These are phyloP conservation scores for Leucophenga montana DNA, from an alignment of 2,888 invertebrate genomes.

Conservation along the genomic window DNA sequence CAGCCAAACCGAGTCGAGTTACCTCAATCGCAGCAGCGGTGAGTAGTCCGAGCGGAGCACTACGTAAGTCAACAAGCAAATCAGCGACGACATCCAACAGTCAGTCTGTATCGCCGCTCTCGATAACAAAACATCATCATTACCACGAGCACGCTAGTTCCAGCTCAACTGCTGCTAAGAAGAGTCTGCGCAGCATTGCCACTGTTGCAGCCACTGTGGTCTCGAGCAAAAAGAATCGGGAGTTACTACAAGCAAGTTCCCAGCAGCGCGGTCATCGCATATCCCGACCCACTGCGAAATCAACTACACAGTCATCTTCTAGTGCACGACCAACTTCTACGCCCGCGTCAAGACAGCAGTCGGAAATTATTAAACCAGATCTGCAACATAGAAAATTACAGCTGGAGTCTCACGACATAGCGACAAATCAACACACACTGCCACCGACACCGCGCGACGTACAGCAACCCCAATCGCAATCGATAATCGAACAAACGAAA, in stretches of 20 bases:
- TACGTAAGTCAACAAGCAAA: slow-evolving; percentile 50
- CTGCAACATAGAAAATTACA: slow-evolving; percentile 44
- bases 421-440: slow-evolving; percentile 35
- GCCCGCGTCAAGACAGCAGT: background rate
- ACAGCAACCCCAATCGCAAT: slow-evolving; percentile 23
- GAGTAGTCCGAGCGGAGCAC: slow-evolving; percentile 43
- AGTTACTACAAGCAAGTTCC: slow-evolving; percentile 48
- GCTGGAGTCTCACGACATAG: slow-evolving; percentile 35
- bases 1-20: slow-evolving; percentile 69
- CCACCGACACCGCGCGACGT: slow-evolving; percentile 35
- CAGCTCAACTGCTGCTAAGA: slow-evolving; percentile 21
- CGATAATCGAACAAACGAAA: slow-evolving; percentile 10
- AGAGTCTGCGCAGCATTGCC: slow-evolving; percentile 24
- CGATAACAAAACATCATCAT: slow-evolving; percentile 26
- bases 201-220: slow-evolving; percentile 32
- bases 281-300: slow-evolving; percentile 52
- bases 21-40: slow-evolving; percentile 39
- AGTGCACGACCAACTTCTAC: slow-evolving; percentile 23
- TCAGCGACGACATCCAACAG: slow-evolving; percentile 23
- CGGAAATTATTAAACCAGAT: background rate
- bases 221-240: slow-evolving; percentile 50
- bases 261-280: slow-evolving; percentile 69
- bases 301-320: slow-evolving; percentile 46
- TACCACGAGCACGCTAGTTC: slow-evolving; percentile 9
- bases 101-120: background rate